phyloP scores from a whole-genome alignment of 1,140 invertebrate genomes.

The Laupala kohalensis region DNA sequence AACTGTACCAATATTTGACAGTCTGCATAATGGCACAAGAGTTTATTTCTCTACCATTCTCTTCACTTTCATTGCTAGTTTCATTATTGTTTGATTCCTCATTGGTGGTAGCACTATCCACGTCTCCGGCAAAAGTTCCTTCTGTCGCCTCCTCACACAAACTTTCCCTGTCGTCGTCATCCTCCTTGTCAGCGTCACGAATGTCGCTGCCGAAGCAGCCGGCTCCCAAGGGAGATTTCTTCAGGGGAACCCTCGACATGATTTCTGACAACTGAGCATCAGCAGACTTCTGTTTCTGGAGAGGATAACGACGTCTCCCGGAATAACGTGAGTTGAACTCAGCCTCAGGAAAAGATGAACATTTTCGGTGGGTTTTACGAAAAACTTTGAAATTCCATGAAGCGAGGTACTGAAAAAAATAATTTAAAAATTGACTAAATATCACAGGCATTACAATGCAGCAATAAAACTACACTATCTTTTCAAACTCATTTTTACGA shows the following conservation, averaged over 20 bases:
- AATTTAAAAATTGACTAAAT: background rate
- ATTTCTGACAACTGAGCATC: background rate
- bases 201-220: background rate
- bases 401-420: conserved; percentile 21
- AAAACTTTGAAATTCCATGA: conserved; percentile 19
- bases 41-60: background rate
- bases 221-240: too few relatives aligned
- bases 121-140: background rate
- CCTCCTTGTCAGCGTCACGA: background rate
- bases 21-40: background rate
- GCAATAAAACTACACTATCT: background rate
- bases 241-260: background rate
- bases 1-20: background rate
- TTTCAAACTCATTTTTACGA: background rate
- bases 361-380: conserved; percentile 27
- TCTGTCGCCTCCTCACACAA: background rate
- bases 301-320: background rate
- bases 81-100: background rate
- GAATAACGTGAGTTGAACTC: conserved; percentile 1
- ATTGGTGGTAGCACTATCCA: background rate
- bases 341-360: conserved; percentile 31
- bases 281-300: background rate
- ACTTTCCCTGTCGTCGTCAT: background rate
- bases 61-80: background rate
- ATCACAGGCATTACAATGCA: background rate